Evolutionary conservation across 2,888 invertebrate species (phyloP).

Genomic region (Philonicus albiceps): DNA sequence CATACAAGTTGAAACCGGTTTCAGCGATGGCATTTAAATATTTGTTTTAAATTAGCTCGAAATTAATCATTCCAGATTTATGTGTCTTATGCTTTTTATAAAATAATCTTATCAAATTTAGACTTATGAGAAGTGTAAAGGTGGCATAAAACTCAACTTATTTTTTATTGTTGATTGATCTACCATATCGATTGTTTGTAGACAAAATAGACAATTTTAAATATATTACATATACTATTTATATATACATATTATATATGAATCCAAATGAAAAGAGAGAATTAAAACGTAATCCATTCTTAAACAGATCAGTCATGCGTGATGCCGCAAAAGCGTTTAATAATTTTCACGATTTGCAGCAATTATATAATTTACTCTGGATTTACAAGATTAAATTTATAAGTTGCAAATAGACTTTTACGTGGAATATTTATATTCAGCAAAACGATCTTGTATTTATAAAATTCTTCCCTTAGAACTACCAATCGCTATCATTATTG

Average conservation of each 20-base stretch:
- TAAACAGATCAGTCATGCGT: not conserved
- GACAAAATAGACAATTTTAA: no score
- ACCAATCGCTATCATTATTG: not conserved
- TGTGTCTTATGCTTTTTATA: not conserved
- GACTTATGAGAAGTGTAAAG: not conserved
- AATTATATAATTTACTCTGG: not conserved
- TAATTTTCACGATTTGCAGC: not conserved
- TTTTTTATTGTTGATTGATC: no score
- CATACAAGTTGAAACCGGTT: not conserved
- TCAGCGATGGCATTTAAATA: not conserved
- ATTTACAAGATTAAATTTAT: not conserved
- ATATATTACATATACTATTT: no score
- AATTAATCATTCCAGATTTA: not conserved
- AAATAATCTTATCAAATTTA: not conserved
- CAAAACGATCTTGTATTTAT: not conserved
- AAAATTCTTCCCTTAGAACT: not conserved
- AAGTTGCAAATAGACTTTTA: not conserved
- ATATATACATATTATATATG: no score
- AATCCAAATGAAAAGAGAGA: no score
- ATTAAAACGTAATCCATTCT: not conserved
- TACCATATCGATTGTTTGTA: no score
- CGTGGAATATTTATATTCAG: not conserved
- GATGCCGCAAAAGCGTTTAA: no score
- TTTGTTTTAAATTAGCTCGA: not conserved
- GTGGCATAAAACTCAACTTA: not conserved